Evolutionary conservation across 2,797 vertebrate genomes (phyloP), one percentile per base, ranked within the genome.

Genomic region (Chelidonichthys spinosus): DNA sequence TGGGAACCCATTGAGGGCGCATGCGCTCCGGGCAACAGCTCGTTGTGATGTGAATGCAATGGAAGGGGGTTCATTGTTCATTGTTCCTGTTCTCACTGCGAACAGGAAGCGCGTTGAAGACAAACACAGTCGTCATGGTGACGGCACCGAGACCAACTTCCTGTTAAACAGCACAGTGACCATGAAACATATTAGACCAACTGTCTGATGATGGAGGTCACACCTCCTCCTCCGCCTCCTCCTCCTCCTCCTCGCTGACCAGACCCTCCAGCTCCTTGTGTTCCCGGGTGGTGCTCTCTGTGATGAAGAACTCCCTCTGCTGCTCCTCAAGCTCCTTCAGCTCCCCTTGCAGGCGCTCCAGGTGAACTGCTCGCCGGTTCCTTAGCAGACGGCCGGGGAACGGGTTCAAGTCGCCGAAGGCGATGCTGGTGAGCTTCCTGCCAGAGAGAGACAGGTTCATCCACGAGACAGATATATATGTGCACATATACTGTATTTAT

Each of bases 371-470:
- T 2, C 96, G 95, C 0, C 96, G 94, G 83, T 94, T 97, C 79
- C 54, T 93, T 76, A 99, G 93, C 58, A 96, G 90, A 44, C 95
- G 96, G 87, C 95, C 93, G 0, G 95, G 96, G 49, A 99, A 98
- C 0, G 98, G 98, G 86, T 99, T 99, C 94, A 99, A 95, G 77
- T 97, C 96, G 0, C 67, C 91, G 88, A 99, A 99, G 72, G 98
- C 97, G 0, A 98, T 96, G 91, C 44, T 92, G 77, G 85, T 95
- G 90, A 99, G 89, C 84, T 93, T 97, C 92, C 98, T 99, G 85
- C 2, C 0, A 69, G 36, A 3, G 7, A 1, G n/a, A 5, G 11
- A 15, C 11, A 25, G 15, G 3, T 40, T 39, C 17, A 58, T 47
- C 14, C n/a, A 36, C 36, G 2, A 3, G 9, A 35, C 13, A 56